A percentile compares a stretch with the other conserved stretches of the same genome.
Evolutionary conservation across 2,888 invertebrate species (phyloP).

Genomic region (Globia sparganii): DNA sequence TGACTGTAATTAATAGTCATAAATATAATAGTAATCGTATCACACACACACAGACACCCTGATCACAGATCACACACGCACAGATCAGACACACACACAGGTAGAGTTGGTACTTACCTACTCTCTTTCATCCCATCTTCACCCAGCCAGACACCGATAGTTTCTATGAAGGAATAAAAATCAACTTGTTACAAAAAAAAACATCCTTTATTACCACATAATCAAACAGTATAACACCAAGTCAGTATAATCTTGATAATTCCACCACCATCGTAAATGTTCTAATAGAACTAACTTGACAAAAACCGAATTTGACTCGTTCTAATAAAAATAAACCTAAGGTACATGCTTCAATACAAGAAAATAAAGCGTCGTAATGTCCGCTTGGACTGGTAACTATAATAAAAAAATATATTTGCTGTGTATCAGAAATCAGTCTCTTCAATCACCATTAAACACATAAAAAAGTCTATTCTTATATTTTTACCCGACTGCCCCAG

Average conservation of each 20-base stretch:
- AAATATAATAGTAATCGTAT: neutral
- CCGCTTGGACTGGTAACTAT: conserved; percentile 24
- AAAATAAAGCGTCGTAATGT: conserved; percentile 2
- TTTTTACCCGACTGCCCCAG: neutral
- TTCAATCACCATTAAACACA: conserved; percentile 8
- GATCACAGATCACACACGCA: no score
- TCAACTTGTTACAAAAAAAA: neutral
- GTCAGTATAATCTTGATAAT: conserved; percentile 16
- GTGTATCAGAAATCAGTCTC: conserved; percentile 17
- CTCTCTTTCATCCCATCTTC: neutral
- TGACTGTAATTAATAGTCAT: neutral
- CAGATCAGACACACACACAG: no score
- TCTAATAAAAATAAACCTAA: conserved; percentile 17
- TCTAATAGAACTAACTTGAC: conserved; percentile 1
- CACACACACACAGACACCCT: no score
- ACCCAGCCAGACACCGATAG: neutral
- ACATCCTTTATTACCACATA: conserved; percentile 36
- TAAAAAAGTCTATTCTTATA: neutral
- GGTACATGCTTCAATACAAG: conserved; percentile 23
- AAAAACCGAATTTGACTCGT: neutral
- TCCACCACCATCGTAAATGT: conserved; percentile 21
- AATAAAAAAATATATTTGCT: conserved; percentile 1
- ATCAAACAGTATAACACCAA: conserved; percentile 17
- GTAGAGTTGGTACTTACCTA: no score
- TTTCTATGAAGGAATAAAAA: neutral